phyloP scores from a whole-genome alignment of 2,797 vertebrate species.

The Acanthurus lineatus region DNA sequence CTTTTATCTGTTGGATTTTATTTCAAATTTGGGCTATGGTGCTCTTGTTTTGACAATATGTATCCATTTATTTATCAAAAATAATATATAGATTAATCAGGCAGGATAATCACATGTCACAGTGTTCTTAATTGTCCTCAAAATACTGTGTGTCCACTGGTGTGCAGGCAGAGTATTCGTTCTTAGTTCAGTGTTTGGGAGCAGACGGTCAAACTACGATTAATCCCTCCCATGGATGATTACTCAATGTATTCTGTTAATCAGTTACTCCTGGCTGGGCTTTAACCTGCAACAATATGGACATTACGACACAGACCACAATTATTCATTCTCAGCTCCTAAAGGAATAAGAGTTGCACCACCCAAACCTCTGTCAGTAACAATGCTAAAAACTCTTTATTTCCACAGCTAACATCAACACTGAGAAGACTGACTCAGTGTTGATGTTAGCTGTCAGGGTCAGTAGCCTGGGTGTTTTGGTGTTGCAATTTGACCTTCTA shows the following conservation, averaged over 20 bases:
- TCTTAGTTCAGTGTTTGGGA: not conserved
- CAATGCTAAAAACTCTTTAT: not conserved
- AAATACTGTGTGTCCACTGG: not conserved
- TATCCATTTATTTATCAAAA: too few relatives aligned
- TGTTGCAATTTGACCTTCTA: constrained; percentile 15
- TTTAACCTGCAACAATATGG: constrained; percentile 13
- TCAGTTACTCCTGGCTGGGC: constrained; percentile 18
- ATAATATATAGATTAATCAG: too few relatives aligned
- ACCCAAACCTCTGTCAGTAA: constrained; percentile 37
- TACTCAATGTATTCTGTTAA: constrained; percentile 41
- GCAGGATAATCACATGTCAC: too few relatives aligned
- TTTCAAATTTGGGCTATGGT: not conserved
- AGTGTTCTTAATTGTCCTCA: not conserved
- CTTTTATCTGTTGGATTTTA: not conserved
- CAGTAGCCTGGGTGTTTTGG: not conserved
- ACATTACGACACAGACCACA: constrained; percentile 53
- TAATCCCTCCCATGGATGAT: constrained; percentile 7
- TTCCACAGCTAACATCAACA: not conserved
- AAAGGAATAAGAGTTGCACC: constrained; percentile 27
- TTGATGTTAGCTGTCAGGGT: too few relatives aligned
- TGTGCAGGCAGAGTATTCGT: not conserved
- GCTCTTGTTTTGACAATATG: not conserved
- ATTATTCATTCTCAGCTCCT: constrained; percentile 27
- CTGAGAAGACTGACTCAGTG: not conserved
- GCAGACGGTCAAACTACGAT: not conserved